Conservation (phyloP, 2,797 vertebrate species). For the Delichon dasypus region DNA sequence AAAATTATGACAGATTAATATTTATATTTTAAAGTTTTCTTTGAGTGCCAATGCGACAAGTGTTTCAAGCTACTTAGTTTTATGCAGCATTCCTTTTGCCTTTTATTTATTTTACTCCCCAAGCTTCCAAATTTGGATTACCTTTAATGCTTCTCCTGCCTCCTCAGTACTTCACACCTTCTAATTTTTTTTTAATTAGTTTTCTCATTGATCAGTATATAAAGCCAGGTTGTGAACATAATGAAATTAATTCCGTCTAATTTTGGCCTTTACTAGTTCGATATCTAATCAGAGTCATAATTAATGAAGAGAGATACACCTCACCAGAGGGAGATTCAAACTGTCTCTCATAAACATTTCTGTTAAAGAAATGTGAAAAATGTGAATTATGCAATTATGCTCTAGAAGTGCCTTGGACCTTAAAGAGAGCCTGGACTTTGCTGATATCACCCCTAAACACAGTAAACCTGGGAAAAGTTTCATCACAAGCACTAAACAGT, state of each 20-base stretch:
- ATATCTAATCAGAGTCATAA: conserved; percentile 1
- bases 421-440: neutral
- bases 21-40: neutral
- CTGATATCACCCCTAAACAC: neutral
- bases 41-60: neutral
- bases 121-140: neutral
- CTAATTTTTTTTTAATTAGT: neutral
- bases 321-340: neutral
- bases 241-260: neutral
- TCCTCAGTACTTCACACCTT: neutral
- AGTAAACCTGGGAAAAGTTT: neutral
- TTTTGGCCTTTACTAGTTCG: neutral
- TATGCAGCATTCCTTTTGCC: neutral
- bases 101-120: neutral
- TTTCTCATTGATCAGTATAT: neutral
- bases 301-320: neutral
- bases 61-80: neutral
- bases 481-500: neutral
- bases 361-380: neutral
- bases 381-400: neutral
- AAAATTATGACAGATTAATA: neutral
- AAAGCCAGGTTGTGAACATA: neutral
- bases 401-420: neutral
- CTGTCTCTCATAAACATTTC: neutral
- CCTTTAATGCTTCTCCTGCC: neutral